A percentile compares a stretch with the other conserved stretches of the same genome.
These are phyloP conservation scores for Tetraneura akinire DNA, from an alignment of 1,140 invertebrate genomes.

Conservation along the genomic window DNA sequence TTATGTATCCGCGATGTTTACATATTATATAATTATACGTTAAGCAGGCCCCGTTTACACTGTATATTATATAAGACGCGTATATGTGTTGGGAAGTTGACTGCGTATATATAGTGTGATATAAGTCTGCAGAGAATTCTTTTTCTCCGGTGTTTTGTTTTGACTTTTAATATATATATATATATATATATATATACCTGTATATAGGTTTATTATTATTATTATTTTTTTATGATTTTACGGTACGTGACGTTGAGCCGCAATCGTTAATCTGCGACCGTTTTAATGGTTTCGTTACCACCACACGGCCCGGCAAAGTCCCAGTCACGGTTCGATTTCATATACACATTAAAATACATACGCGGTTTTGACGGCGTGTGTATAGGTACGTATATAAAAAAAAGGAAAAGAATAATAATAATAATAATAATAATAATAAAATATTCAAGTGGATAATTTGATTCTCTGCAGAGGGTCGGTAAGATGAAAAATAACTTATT, in stretches of 20 bases:
- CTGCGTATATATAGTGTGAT: too few species aligned
- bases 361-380: neutral
- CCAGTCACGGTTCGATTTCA: conserved; percentile 44
- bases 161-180: neutral
- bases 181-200: neutral
- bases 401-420: too few species aligned
- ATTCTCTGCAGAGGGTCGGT: neutral
- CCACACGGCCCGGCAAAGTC: conserved; percentile 10
- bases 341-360: neutral
- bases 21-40: conserved; percentile 20
- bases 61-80: neutral
- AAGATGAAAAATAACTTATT: neutral
- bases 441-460: neutral
- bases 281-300: conserved; percentile 50
- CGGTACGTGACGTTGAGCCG: conserved; percentile 48
- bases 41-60: neutral
- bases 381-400: neutral
- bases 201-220: too few species aligned
- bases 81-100: conserved; percentile 1
- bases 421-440: neutral
- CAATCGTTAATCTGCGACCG: conserved; percentile 49
- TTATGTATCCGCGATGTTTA: conserved; percentile 31
- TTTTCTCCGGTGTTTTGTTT: conserved; percentile 1
- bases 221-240: conserved; percentile 48
- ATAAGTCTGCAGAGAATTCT: neutral